A percentile compares a stretch with the other conserved stretches of the same genome.
phyloP scores from a whole-genome alignment of 2,797 vertebrate species.

The Fratercula arctica region DNA sequence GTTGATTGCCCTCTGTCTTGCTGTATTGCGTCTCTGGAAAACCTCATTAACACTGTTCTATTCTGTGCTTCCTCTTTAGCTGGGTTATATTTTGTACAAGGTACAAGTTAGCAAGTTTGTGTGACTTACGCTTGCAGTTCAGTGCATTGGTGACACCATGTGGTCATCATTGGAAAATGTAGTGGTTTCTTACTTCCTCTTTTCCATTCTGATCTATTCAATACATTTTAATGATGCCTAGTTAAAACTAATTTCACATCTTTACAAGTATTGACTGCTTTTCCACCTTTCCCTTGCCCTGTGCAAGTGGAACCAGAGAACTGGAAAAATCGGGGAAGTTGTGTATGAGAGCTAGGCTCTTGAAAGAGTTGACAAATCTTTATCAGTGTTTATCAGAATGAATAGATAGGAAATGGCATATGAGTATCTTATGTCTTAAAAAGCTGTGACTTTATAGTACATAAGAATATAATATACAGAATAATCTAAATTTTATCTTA shows the following conservation, averaged over 20 bases:
- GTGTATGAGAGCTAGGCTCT: background rate
- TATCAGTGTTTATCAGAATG: background rate
- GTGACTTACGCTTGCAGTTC: accelerated
- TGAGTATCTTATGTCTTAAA: background rate
- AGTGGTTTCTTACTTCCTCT: background rate
- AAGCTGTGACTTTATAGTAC: background rate
- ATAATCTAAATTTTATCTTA: background rate
- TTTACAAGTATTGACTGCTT: background rate
- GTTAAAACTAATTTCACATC: background rate
- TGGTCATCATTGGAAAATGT: background rate
- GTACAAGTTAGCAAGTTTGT: accelerated
- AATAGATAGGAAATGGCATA: background rate
- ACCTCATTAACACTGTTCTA: background rate
- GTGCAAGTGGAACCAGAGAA: background rate
- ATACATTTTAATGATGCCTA: background rate
- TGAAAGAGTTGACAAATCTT: background rate
- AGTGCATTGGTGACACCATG: background rate
- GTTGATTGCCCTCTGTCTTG: background rate
- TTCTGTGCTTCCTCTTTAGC: background rate
- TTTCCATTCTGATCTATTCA: background rate
- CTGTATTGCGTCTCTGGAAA: background rate
- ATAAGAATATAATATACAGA: background rate
- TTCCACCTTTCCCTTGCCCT: accelerated
- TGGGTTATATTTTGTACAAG: background rate
- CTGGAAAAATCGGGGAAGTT: background rate